A percentile compares a stretch with the other conserved stretches of the same genome.
phyloP scores from a whole-genome alignment of 2,797 vertebrate species.

The Anguilla marmorata region DNA sequence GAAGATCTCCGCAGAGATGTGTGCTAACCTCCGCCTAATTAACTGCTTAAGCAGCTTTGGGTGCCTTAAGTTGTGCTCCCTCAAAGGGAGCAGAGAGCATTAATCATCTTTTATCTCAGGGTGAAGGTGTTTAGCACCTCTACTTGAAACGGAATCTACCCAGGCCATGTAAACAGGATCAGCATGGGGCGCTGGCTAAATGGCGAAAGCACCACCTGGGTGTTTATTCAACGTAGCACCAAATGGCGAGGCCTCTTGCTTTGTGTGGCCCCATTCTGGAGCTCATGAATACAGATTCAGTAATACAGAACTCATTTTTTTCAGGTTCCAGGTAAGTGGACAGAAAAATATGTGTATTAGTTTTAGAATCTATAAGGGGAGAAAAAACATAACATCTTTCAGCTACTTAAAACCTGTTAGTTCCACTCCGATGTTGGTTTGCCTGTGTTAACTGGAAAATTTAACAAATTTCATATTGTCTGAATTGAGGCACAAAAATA shows the following conservation, averaged over 20 bases:
- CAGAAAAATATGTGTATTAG: slow-evolving; percentile 20
- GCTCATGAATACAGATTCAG: not conserved
- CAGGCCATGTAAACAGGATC: slow-evolving; percentile 69
- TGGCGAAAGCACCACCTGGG: slow-evolving; percentile 64
- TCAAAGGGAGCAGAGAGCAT: slow-evolving; percentile 62
- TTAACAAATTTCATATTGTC: not conserved
- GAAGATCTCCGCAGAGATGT: slow-evolving; percentile 57
- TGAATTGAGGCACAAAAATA: not conserved
- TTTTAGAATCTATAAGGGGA: not conserved
- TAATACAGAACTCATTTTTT: not conserved
- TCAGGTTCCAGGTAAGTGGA: not conserved
- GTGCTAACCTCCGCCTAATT: slow-evolving; percentile 68
- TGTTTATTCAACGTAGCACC: slow-evolving; percentile 73
- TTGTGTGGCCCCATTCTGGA: not conserved
- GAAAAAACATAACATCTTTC: not conserved
- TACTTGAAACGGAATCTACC: slow-evolving; percentile 66
- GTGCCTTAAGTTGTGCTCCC: slow-evolving; percentile 65
- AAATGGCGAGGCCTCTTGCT: slow-evolving; percentile 63
- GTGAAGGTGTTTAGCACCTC: slow-evolving; percentile 68
- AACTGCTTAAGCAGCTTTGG: slow-evolving; percentile 69
- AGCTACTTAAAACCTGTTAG: not conserved
- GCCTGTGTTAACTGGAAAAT: not conserved
- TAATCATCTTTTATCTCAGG: slow-evolving; percentile 72
- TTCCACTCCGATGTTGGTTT: not conserved
- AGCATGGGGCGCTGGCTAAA: slow-evolving; percentile 59